Percentiles rank a stretch among this genome's conserved stretches.
These are phyloP conservation scores for Perognathus longimembris DNA, from an alignment of 2,113 vertebrate species.

Conservation along the genomic window DNA sequence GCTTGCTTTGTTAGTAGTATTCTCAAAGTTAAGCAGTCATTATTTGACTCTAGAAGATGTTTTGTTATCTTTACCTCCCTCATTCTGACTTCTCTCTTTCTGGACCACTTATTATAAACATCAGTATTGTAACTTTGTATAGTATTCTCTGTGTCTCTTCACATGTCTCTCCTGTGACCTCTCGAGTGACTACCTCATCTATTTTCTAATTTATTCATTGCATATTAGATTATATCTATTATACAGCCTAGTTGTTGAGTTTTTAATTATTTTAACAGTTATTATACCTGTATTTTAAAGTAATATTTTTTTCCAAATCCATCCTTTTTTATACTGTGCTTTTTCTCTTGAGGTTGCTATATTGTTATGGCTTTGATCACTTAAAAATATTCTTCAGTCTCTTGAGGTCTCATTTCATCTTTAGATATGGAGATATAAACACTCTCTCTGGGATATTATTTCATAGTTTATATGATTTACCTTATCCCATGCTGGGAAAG, in stretches of 20 bases:
- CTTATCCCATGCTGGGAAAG: not conserved
- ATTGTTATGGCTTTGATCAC: not conserved
- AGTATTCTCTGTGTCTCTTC: not conserved
- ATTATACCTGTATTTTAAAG: not conserved
- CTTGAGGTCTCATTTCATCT: not conserved
- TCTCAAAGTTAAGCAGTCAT: not conserved
- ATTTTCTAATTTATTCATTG: constrained; percentile 1
- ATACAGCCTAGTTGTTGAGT: not conserved
- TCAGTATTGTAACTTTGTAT: not conserved
- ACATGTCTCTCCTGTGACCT: not conserved
- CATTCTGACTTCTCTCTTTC: not conserved
- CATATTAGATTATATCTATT: not conserved
- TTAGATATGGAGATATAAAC: not conserved
- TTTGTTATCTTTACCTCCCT: not conserved
- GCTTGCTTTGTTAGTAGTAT: not conserved
- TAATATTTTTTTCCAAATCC: constrained; percentile 20
- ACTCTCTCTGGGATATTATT: not conserved
- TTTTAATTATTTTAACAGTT: constrained; percentile 13
- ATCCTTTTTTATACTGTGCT: not conserved
- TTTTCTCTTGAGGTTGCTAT: not conserved
- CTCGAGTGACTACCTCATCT: not conserved
- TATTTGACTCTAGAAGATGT: not conserved
- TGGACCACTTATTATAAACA: not conserved
- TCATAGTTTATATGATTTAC: not conserved
- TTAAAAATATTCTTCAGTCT: constrained; percentile 36